Base-by-base conservation (phyloP, 2,888 invertebrate genomes). In the Leptarthrus brevirostris region DNA sequence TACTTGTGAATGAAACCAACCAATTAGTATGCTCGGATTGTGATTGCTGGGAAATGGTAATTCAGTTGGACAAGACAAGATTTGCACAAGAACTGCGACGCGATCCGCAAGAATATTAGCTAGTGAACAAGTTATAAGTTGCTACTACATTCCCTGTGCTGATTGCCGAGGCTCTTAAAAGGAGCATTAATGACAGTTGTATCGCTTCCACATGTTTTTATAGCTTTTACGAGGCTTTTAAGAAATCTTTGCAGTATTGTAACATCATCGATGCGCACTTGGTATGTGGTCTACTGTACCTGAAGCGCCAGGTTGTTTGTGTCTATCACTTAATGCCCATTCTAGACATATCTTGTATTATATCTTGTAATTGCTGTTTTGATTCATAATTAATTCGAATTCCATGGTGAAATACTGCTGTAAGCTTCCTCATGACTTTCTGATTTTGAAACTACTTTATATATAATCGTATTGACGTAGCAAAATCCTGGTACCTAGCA, bases 21-120 rank as follows among this genome's bases (percentile, higher is more conserved):
- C 83, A 83, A 83, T 83, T 83, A 83, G 83, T 83, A 83, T 83
- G 82, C 83, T 80, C 79, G 79, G 83, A 83, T 83, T 82, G 83
- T 81, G 82, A 83, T 83, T 82, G 81, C 79, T 82, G 80, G 81
- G 81, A 83, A 83, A 83, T 82, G 83, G 82, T 83, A 83, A 83
- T 83, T 82, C 78, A 73, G 76, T 71, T 64, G 61, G 40, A 49
- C 69, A 52, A 69, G 69, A 64, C 64, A 22, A 47, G 64, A 64
- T 64, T 64, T 64, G 64, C 64, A 64, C 40, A 64, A 44, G 69
- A 69, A 52, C 34, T 69, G 52, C 69, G 49, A 69, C 69, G 69
- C 69, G 69, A 69, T 69, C 34, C 14, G 69, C 34, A 69, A 30
- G 30, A 69, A 69, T 52, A 69, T 52, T 30, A 52, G 69, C 69